phyloP scores from a whole-genome alignment of 2,888 invertebrate genomes.

The Uloborus plumipes region DNA sequence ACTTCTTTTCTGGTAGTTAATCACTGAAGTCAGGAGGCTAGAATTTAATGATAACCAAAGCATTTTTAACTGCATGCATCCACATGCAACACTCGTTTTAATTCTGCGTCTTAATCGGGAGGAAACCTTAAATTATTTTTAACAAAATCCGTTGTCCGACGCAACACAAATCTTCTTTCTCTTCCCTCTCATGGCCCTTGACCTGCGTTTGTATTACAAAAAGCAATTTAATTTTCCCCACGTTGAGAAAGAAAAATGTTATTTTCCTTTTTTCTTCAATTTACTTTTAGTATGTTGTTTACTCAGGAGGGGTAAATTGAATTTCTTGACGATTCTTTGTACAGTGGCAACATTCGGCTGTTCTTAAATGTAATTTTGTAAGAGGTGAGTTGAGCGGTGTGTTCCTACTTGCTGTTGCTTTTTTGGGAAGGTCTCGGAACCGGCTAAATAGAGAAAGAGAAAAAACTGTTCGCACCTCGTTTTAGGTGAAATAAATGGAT shows the following conservation, averaged over 20 bases:
- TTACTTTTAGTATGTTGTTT: constrained; percentile 39
- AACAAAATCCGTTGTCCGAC: too few species aligned
- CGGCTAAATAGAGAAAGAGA: background rate
- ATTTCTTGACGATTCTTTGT: constrained; percentile 29
- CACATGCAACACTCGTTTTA: too few species aligned
- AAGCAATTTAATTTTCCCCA: constrained; percentile 55
- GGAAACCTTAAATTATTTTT: too few species aligned
- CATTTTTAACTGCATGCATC: too few species aligned
- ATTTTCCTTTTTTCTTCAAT: constrained; percentile 14
- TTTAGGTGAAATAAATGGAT: too few species aligned
- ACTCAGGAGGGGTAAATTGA: constrained; percentile 55
- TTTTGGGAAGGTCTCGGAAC: constrained; percentile 6
- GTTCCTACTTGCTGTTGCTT: background rate
- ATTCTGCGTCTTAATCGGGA: too few species aligned
- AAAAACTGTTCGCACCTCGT: too few species aligned
- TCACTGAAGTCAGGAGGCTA: too few species aligned
- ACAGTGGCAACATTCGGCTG: constrained; percentile 19
- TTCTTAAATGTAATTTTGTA: constrained; percentile 54
- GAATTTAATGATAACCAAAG: too few species aligned
- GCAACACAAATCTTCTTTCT: too few species aligned
- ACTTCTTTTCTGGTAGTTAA: too few species aligned
- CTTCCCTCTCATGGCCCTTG: constrained; percentile 6
- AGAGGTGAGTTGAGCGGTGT: constrained; percentile 1
- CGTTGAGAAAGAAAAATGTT: constrained; percentile 8
- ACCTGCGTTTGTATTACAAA: constrained; percentile 50